Evolutionary conservation across 2,113 vertebrate species (phyloP).

Genomic region (Channa argus): DNA sequence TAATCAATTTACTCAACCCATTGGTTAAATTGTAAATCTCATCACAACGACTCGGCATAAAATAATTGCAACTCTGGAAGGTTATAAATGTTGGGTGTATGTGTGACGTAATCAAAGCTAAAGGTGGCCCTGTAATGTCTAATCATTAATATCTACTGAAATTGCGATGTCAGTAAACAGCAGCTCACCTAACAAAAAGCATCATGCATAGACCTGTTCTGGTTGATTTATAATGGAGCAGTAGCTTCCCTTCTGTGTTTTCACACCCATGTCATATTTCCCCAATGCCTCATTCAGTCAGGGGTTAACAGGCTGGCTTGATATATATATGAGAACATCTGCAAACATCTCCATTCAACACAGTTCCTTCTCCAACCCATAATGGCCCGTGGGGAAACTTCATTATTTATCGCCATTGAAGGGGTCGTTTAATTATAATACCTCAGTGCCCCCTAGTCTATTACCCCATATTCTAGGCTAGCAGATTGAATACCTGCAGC

Average conservation of each 20-base stretch:
- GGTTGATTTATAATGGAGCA: conserved; percentile 56
- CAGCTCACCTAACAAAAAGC: background rate
- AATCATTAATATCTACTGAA: background rate
- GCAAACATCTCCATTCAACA: conserved; percentile 23
- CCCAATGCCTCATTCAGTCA: conserved; percentile 50
- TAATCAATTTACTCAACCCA: no score
- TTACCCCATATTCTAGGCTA: conserved; percentile 45
- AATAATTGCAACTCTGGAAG: no score
- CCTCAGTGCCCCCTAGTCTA: conserved; percentile 36
- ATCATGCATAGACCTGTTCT: conserved; percentile 33
- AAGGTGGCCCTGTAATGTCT: background rate
- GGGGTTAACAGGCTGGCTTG: conserved; percentile 65
- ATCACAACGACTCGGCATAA: no score
- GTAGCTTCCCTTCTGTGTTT: conserved; percentile 31
- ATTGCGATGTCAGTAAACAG: conserved; percentile 7
- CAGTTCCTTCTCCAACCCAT: conserved; percentile 35
- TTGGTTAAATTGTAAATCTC: no score
- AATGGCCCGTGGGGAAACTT: conserved; percentile 66
- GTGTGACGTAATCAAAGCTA: no score
- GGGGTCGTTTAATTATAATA: conserved; percentile 77
- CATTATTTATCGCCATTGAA: conserved; percentile 75
- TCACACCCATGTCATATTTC: conserved; percentile 57
- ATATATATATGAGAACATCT: conserved; percentile 53
- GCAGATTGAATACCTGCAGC: conserved; percentile 62
- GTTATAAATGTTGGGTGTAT: no score